Evolutionary conservation across 2,888 invertebrate genomes (phyloP).

Genomic region (Heterodera filipjevi): DNA sequence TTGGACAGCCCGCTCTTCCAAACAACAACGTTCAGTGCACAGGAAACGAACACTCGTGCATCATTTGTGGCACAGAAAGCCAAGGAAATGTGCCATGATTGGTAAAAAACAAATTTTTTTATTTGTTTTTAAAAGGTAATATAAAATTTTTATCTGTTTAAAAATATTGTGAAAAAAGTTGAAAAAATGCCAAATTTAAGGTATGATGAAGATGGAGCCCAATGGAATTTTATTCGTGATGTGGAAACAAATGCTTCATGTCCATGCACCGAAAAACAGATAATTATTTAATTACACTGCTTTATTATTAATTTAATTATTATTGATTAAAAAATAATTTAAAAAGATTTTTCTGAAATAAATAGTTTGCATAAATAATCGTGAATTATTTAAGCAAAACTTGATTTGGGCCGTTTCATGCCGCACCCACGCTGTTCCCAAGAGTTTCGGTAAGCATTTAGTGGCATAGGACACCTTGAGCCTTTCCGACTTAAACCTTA

Average conservation of each 20-base stretch:
- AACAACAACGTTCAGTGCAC: slow-evolving; percentile 48
- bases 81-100: slow-evolving; percentile 63
- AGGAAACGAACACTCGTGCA: slow-evolving; percentile 41
- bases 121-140: too few relatives aligned
- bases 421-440: slow-evolving; percentile 70
- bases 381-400: slow-evolving; percentile 71
- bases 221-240: slow-evolving; percentile 63
- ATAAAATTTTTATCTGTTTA: too few relatives aligned
- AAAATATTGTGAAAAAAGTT: too few relatives aligned
- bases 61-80: slow-evolving; percentile 50
- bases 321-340: too few relatives aligned
- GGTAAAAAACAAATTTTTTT: too few relatives aligned
- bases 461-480: too few relatives aligned
- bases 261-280: slow-evolving; percentile 78
- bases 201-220: slow-evolving; percentile 50
- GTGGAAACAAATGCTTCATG: slow-evolving; percentile 64
- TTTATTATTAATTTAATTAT: too few relatives aligned
- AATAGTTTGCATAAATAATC: too few relatives aligned
- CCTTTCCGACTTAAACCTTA: too few relatives aligned
- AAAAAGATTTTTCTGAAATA: too few relatives aligned
- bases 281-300: background rate
- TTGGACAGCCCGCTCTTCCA: slow-evolving; percentile 52
- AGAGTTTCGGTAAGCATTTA: slow-evolving; percentile 33
- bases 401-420: slow-evolving; percentile 88
- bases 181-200: background rate